These are phyloP conservation scores for Hydroisotoma schaefferi DNA, from an alignment of 2,888 invertebrate species.

Conservation along the genomic window DNA sequence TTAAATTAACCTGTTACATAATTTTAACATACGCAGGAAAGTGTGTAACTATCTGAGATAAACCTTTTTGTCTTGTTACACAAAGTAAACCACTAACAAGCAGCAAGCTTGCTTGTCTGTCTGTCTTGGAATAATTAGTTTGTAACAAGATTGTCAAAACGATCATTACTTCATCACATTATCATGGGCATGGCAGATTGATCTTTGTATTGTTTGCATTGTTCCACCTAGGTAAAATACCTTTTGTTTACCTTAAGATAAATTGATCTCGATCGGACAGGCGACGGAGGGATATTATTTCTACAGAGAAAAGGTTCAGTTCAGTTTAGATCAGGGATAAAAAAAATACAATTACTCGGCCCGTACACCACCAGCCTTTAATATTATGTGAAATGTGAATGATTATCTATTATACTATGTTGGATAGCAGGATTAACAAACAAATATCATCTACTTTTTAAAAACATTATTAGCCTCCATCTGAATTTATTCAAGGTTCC, in stretches of 20 bases:
- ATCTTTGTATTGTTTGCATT: slow-evolving; percentile 19
- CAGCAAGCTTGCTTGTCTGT: too few relatives aligned
- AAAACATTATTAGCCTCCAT: background rate
- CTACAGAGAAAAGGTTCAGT: slow-evolving; percentile 10
- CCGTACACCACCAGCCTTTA: background rate
- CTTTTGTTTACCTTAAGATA: slow-evolving; percentile 19
- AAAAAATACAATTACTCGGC: background rate
- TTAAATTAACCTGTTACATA: too few relatives aligned
- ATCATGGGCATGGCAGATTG: slow-evolving; percentile 9
- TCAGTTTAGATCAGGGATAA: too few relatives aligned
- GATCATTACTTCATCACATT: slow-evolving; percentile 2
- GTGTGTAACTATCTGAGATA: too few relatives aligned
- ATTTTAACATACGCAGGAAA: too few relatives aligned
- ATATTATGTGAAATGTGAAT: background rate
- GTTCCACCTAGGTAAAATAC: slow-evolving; percentile 10
- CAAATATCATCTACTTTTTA: background rate
- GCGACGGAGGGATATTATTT: background rate
- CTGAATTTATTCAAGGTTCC: slow-evolving; percentile 26
- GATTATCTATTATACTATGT: background rate
- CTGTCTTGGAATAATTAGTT: slow-evolving; percentile 16
- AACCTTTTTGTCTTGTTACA: too few relatives aligned
- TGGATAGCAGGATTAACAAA: background rate
- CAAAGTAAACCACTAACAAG: too few relatives aligned
- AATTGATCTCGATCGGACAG: slow-evolving; percentile 13
- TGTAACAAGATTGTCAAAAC: slow-evolving; percentile 19